These are phyloP conservation scores for Chaenogobius annularis DNA, from an alignment of 2,113 vertebrate species.

Conservation along the genomic window DNA sequence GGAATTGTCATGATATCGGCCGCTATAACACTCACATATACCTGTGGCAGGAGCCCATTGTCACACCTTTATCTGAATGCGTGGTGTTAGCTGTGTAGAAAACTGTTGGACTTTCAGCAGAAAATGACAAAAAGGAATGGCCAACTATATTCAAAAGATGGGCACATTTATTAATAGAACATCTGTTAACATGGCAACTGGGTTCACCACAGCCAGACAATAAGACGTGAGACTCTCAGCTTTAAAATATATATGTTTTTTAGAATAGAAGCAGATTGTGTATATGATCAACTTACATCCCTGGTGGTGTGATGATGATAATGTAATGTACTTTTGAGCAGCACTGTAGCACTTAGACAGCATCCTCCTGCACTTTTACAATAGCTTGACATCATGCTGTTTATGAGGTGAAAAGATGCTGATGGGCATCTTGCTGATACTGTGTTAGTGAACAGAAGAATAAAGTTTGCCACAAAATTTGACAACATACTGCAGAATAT, in stretches of 20 bases:
- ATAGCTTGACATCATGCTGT: not conserved
- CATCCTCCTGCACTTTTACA: not conserved
- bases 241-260: not conserved
- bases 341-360: conserved; percentile 4
- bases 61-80: conserved; percentile 8
- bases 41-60: conserved; percentile 13
- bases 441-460: not conserved
- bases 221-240: not conserved
- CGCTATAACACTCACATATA: conserved; percentile 4
- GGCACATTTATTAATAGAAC: not conserved
- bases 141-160: not conserved
- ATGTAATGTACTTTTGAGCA: conserved; percentile 4
- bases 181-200: conserved; percentile 7
- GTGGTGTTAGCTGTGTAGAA: not conserved
- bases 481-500: no score
- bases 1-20: conserved; percentile 16
- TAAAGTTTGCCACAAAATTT: not conserved
- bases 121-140: not conserved
- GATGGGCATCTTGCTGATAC: not conserved
- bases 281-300: conserved; percentile 3
- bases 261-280: not conserved
- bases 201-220: not conserved
- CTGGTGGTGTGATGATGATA: not conserved
- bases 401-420: not conserved
- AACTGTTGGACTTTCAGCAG: not conserved